phyloP scores from a whole-genome alignment of 1,140 invertebrate genomes.

The Amyelois transitella region DNA sequence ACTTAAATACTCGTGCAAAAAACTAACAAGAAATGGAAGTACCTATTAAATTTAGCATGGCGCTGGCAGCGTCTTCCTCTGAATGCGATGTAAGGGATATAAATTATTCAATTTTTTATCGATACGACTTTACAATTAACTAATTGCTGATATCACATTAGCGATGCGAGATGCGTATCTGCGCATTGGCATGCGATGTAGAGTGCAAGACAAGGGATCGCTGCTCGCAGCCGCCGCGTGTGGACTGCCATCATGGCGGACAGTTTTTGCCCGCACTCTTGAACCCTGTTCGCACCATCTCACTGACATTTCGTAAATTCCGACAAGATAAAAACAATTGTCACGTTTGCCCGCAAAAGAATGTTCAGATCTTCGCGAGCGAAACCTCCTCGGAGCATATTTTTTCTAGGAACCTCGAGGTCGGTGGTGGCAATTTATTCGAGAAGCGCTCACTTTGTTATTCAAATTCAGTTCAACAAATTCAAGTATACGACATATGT shows the following conservation, averaged over 20 bases:
- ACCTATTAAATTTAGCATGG: conserved; percentile 12
- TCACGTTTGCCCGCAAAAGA: conserved; percentile 24
- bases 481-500: conserved; percentile 27
- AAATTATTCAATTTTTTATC: conserved; percentile 20
- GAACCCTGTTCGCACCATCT: conserved; percentile 50
- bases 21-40: conserved; percentile 10
- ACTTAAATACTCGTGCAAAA: not conserved
- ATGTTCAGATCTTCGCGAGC: conserved; percentile 26
- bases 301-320: conserved; percentile 50
- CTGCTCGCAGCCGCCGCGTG: conserved; percentile 16
- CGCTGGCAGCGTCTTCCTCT: not conserved
- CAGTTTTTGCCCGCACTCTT: conserved; percentile 54
- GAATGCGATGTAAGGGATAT: not conserved
- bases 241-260: conserved; percentile 21
- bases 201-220: conserved; percentile 15
- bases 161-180: conserved; percentile 39
- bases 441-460: conserved; percentile 33
- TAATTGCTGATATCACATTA: conserved; percentile 36
- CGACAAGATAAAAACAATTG: conserved; percentile 34
- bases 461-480: conserved; percentile 37
- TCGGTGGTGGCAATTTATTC: conserved; percentile 36
- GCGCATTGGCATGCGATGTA: conserved; percentile 25
- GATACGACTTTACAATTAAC: conserved; percentile 27
- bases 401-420: conserved; percentile 7
- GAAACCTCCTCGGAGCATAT: conserved; percentile 9